These are phyloP conservation scores for Aphrocallistes beatrix DNA, from an alignment of 37 sponge, comb jelly and placozoan genomes.

Conservation along the genomic window DNA sequence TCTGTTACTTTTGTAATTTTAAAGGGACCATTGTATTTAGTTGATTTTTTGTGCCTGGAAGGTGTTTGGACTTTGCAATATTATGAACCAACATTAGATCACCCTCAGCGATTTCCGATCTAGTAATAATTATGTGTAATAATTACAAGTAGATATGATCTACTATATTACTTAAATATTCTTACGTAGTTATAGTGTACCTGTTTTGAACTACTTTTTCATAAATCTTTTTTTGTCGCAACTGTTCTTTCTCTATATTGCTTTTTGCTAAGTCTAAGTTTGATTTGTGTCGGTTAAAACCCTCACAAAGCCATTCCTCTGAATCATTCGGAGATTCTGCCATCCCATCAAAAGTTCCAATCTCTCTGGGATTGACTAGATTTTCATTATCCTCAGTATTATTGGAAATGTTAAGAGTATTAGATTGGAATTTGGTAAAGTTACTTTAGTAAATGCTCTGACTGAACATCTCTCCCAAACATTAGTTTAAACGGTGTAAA, in stretches of 20 bases:
- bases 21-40: neutral
- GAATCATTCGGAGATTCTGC: neutral
- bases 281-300: neutral
- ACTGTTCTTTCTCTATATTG: neutral
- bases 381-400: neutral
- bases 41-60: constrained; percentile 1
- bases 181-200: neutral
- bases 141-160: neutral
- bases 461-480: neutral
- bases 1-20: neutral
- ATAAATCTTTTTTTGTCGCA: neutral
- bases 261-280: neutral
- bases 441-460: neutral
- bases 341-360: neutral
- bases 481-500: constrained; percentile 2
- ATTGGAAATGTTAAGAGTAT: neutral
- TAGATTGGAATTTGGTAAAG: neutral
- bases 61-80: neutral
- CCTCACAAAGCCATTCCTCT: neutral
- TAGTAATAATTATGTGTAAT: neutral
- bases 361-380: neutral
- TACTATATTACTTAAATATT: no score
- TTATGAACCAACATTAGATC: neutral
- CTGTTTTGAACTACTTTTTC: neutral
- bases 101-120: constrained; percentile 4